phyloP scores from a whole-genome alignment of 2,797 vertebrate genomes.

The Xiphophorus birchmanni region DNA sequence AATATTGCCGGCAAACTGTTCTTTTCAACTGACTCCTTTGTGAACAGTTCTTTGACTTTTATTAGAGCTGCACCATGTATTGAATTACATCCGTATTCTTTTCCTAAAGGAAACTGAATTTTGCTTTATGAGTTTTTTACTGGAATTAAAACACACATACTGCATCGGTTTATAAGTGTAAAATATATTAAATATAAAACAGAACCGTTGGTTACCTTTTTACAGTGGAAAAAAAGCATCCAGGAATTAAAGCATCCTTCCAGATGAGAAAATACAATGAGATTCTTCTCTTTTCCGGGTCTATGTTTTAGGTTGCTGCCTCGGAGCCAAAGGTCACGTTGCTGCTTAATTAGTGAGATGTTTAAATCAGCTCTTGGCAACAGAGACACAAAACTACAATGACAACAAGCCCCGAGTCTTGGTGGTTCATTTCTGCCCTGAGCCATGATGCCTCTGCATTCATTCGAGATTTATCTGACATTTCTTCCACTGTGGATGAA shows the following conservation, averaged over 20 bases:
- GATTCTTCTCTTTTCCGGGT: background rate
- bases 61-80: background rate
- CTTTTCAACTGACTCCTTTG: background rate
- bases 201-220: background rate
- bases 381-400: constrained; percentile 27
- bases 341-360: constrained; percentile 50
- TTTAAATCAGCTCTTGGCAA: constrained; percentile 42
- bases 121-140: background rate
- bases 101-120: background rate
- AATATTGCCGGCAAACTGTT: background rate
- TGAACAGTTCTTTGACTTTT: background rate
- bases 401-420: constrained; percentile 28
- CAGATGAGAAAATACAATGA: background rate
- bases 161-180: background rate
- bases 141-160: background rate
- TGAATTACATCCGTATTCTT: background rate
- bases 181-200: background rate
- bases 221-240: background rate
- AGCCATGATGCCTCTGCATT: constrained; percentile 20
- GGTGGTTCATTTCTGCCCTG: constrained; percentile 36
- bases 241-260: background rate
- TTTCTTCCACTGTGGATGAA: constrained; percentile 14
- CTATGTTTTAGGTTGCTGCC: constrained; percentile 33
- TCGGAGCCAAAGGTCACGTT: constrained; percentile 49
- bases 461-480: constrained; percentile 27